Base-by-base conservation (phyloP, 1,140 invertebrate genomes). In the Centruroides sculpturatus region DNA sequence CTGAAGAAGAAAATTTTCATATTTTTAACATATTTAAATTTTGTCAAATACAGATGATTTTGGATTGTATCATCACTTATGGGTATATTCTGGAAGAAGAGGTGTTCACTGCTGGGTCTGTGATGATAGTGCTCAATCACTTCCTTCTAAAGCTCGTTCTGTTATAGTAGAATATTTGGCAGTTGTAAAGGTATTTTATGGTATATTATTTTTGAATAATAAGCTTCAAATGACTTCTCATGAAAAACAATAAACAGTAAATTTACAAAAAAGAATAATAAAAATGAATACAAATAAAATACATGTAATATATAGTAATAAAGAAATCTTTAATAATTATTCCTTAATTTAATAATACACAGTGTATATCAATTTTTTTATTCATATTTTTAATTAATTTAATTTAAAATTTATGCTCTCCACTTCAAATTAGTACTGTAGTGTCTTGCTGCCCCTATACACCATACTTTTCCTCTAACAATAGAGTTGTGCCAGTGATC, bases 21-120 rank as follows among this genome's bases (percentile, higher is more conserved):
- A 41, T 41, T 6, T 6, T 41, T 41, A 41, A 11, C n/a, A 52
- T 6, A 35, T 58, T 53, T 52, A n/a, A 9, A 10, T 34, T 41
- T 59, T 35, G 35, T 12, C 47, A n/a, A 57, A n/a, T 75, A 47
- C 71, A 89, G 91, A 91, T 65, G 92, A 98, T 75, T 98, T 98
- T 80, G 94, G 90, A 6, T 98, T 89, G 72, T 77, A 89, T 67
- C 82, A 93, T 68, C 78, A 94, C n/a, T 72, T 98, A 34, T 98
- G 93, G 93, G 86, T 98, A 9, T 98, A 94, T 75, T 98, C 93
- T 66, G 94, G 95, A 3, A 80, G 95, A 67, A 81, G 94, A 78
- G 95, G 95, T 71, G 83, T 98, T 53, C 95, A 98, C 83, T 95
- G 92, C 73, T 98, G 95, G 95, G 86, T 98, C 4, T 92, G 87